Base-by-base conservation (phyloP, 2,797 vertebrate genomes). In the Melanotaenia boesemani region DNA sequence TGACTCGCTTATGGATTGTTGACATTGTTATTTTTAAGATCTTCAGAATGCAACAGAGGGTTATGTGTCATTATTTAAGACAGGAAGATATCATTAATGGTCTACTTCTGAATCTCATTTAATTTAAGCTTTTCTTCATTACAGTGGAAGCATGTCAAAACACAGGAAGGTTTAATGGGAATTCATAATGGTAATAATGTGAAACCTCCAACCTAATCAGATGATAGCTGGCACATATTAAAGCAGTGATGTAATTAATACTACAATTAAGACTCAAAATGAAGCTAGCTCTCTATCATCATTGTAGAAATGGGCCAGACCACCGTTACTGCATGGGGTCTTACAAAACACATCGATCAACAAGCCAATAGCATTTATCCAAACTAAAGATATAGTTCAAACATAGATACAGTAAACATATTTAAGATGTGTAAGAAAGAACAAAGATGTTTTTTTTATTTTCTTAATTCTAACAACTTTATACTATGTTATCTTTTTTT, bases 71-170 rank as follows among this genome's bases (percentile, higher is more conserved):
- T 28, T 28, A 28, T 28, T 28, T 9, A 54, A 39, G 48, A 39
- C 16, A 55, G 54, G 34, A 55, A 52, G 18, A 26, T 18, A 39
- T 55, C 34, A 66, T 28, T 66, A 20, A 37, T 2, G 24, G 15
- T 18, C 22, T 8, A 12, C 24, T 62, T 30, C 28, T 22, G 34
- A 68, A 74, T 48, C 36, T 37, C 10, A 26, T 58, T 64, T 44
- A 48, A 41, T 3, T 34, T 6, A 5, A 28, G 52, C 30, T 16
- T 36, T 36, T 69, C 48, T 28, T 39, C 39, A 22, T 2, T n/a
- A 50, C 46, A 46, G 30, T 28, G 8, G 36, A 28, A 22, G 64
- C 48, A 16, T 67, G 48, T 74, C 39, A 62, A 67, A 74, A 55
- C 58, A 41, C 15, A 48, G 39, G 4, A 32, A 55, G 30, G 5